phyloP scores from a whole-genome alignment of 1,140 invertebrate species.

The Eriosoma lanigerum region DNA sequence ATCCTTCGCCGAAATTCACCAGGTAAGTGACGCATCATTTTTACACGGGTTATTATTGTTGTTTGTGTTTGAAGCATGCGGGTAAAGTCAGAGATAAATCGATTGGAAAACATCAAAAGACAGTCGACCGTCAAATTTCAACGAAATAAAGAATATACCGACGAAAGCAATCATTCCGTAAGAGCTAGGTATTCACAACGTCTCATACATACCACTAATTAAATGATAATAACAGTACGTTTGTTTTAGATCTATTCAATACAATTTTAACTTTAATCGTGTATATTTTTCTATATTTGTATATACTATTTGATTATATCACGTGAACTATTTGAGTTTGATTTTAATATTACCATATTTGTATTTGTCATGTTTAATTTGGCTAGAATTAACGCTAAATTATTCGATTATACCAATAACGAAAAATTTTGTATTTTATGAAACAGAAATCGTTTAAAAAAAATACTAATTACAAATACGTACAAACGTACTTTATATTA shows the following conservation, averaged over 20 bases:
- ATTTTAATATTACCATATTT: no score
- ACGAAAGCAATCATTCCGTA: not conserved
- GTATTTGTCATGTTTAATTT: not conserved
- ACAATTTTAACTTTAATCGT: no score
- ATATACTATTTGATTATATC: no score
- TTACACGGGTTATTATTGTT: conserved; percentile 39
- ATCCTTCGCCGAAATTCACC: no score
- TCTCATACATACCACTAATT: not conserved
- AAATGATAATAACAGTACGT: not conserved
- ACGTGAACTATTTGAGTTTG: no score
- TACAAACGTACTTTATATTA: not conserved
- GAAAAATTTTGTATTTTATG: not conserved
- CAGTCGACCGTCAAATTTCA: not conserved
- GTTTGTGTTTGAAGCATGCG: conserved; percentile 38
- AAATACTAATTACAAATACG: no score
- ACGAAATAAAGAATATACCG: not conserved
- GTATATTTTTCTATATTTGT: no score
- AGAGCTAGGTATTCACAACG: not conserved
- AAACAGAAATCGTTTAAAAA: not conserved
- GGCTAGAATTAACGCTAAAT: not conserved
- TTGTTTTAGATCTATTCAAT: conserved; percentile 22
- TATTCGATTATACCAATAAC: no score
- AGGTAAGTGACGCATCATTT: conserved; percentile 27
- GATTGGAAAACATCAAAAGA: conserved; percentile 35
- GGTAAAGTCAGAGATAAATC: conserved; percentile 32